A percentile compares a stretch with the other conserved stretches of the same genome.
These are phyloP conservation scores for Typhlichthys subterraneus DNA, from an alignment of 2,797 vertebrate genomes.

Conservation along the genomic window DNA sequence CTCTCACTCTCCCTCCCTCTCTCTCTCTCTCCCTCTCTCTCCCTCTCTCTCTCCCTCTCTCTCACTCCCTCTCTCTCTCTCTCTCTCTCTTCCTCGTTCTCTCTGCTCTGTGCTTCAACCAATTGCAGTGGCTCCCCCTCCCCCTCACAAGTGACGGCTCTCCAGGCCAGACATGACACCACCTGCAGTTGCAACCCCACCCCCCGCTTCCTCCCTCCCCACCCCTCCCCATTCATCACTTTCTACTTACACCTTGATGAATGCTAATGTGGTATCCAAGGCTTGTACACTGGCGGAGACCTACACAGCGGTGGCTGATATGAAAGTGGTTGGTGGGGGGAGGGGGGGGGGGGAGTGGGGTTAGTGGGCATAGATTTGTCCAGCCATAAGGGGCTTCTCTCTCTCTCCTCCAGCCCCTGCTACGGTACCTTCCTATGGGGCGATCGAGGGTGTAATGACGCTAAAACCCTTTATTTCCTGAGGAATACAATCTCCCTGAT, in stretches of 20 bases:
- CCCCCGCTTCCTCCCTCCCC: too few relatives aligned
- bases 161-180: slow-evolving; percentile 39
- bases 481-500: background rate
- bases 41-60: background rate
- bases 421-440: slow-evolving; percentile 44
- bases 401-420: slow-evolving; percentile 24
- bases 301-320: slow-evolving; percentile 19
- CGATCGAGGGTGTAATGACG: too few relatives aligned
- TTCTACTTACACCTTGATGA: slow-evolving; percentile 61
- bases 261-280: slow-evolving; percentile 52
- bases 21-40: background rate
- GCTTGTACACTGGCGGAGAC: slow-evolving; percentile 29
- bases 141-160: slow-evolving; percentile 42
- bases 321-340: slow-evolving; percentile 7
- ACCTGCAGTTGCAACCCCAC: slow-evolving; percentile 31
- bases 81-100: slow-evolving; percentile 19
- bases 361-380: slow-evolving; percentile 58
- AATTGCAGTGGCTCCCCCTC: slow-evolving; percentile 38
- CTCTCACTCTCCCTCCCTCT: too few relatives aligned
- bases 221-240: slow-evolving; percentile 13
- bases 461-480: too few relatives aligned
- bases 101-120: slow-evolving; percentile 41
- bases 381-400: slow-evolving; percentile 31
- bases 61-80: slow-evolving; percentile 6
- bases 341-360: slow-evolving; percentile 15